Conservation (phyloP, 2,888 invertebrate species). For the Synanthedon myopaeformis region DNA sequence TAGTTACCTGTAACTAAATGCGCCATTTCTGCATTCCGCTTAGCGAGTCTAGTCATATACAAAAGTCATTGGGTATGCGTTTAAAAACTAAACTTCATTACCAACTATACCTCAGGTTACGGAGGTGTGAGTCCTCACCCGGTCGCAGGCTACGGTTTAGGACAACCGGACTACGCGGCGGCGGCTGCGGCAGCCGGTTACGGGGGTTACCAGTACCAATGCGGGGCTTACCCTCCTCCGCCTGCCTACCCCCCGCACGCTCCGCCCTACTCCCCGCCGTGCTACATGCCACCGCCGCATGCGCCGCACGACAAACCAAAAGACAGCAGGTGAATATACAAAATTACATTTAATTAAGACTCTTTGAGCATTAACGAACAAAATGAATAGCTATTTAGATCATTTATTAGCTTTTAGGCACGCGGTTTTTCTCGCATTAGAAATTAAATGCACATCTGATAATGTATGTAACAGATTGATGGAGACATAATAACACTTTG, state of each 20-base stretch:
- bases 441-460: no score
- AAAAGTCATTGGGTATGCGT: no score
- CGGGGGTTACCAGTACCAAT: conserved; percentile 71
- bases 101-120: conserved; percentile 71
- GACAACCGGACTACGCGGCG: conserved; percentile 84
- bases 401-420: no score
- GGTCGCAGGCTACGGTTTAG: conserved; percentile 80
- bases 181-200: conserved; percentile 76
- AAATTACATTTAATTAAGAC: neutral
- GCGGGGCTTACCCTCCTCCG: conserved; percentile 73
- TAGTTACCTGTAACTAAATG: no score
- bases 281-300: conserved; percentile 90
- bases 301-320: conserved; percentile 84
- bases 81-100: neutral
- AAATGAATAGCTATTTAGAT: no score
- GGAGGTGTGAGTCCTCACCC: conserved; percentile 88
- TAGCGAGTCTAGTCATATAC: no score
- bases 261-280: conserved; percentile 83
- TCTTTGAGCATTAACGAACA: neutral
- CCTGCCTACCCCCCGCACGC: conserved; percentile 75
- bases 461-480: no score
- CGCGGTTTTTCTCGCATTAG: no score
- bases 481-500: no score
- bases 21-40: no score
- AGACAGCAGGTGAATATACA: conserved; percentile 76